A percentile compares a stretch with the other conserved stretches of the same genome.
phyloP scores from a whole-genome alignment of 1,140 invertebrate genomes.

The Triops longicaudatus region DNA sequence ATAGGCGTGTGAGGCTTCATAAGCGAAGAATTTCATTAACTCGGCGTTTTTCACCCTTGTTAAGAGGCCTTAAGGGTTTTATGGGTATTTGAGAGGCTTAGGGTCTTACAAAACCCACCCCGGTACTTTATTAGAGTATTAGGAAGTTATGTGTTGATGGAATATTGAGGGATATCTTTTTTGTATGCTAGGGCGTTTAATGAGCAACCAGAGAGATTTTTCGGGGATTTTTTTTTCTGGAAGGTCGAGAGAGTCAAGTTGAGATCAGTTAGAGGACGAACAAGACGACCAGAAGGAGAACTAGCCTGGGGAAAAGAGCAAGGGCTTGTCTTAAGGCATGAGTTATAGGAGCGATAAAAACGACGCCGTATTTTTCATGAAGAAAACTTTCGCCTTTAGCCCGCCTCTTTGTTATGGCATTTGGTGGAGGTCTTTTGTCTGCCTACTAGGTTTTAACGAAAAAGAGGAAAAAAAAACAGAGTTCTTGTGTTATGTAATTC shows the following conservation, averaged over 20 bases:
- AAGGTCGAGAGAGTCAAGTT: background rate
- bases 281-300: background rate
- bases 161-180: background rate
- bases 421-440: background rate
- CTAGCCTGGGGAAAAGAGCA: background rate
- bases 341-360: conserved; percentile 15
- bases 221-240: background rate
- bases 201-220: background rate
- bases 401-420: background rate
- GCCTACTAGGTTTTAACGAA: background rate
- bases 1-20: background rate
- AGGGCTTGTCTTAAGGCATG: background rate
- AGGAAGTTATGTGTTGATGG: background rate
- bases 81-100: background rate
- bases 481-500: no score
- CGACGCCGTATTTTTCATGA: conserved; percentile 14
- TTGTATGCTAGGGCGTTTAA: background rate
- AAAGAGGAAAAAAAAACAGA: no score
- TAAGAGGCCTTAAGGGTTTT: background rate
- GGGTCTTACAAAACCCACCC: background rate
- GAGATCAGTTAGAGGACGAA: background rate
- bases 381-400: background rate
- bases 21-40: background rate
- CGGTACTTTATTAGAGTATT: background rate
- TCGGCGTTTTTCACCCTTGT: background rate